A percentile compares a stretch with the other conserved stretches of the same genome.
These are phyloP conservation scores for Casuarius casuarius DNA, from an alignment of 2,113 vertebrate genomes.

Conservation along the genomic window DNA sequence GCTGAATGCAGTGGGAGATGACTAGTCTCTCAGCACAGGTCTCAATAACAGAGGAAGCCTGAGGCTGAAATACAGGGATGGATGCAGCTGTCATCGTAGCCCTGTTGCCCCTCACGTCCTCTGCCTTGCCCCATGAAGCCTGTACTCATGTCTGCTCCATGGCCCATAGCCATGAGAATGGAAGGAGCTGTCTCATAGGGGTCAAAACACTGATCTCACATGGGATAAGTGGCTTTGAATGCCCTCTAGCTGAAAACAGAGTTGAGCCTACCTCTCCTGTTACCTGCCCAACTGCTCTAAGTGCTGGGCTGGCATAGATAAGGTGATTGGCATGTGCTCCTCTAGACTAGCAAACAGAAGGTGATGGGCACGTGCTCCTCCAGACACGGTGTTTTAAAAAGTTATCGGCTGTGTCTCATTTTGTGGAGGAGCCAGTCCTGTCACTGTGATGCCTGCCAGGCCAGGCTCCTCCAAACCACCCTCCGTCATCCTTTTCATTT, in stretches of 20 bases:
- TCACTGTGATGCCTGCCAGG: neutral
- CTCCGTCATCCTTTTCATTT: neutral
- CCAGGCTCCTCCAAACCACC: neutral
- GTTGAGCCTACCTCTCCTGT: neutral
- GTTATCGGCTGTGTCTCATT: neutral
- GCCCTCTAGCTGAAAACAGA: neutral
- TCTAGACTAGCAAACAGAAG: too few relatives aligned
- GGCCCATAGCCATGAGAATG: neutral
- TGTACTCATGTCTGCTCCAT: neutral
- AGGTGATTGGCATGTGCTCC: too few relatives aligned
- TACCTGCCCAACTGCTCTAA: neutral
- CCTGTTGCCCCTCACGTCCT: accelerated
- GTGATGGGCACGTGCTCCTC: neutral
- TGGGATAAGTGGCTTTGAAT: neutral
- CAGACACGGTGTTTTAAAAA: neutral
- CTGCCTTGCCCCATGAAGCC: neutral
- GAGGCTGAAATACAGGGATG: neutral
- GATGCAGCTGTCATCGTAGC: accelerated
- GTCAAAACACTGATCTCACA: neutral
- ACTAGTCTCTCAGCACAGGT: neutral
- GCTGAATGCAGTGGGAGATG: neutral
- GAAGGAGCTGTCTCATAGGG: neutral
- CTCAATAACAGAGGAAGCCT: neutral
- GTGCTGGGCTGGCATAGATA: too few relatives aligned
- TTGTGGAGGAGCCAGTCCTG: neutral